Evolutionary conservation across 64 coral and sea anemone species (phyloP).

Genomic region (Catalaphyllia jardinei): DNA sequence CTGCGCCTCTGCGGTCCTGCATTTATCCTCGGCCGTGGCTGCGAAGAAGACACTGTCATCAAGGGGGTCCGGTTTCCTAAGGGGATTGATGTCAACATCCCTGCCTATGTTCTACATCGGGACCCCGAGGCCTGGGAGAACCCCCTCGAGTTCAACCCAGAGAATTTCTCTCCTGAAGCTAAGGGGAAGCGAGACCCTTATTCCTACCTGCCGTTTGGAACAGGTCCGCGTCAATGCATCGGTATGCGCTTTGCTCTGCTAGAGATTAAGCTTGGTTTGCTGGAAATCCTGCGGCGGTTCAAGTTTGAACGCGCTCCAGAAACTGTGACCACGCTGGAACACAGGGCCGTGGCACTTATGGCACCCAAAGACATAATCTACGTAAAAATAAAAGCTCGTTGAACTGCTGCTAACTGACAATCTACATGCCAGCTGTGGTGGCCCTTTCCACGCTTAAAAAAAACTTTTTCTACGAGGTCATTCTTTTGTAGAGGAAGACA

Average conservation of each 20-base stretch:
- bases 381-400: slow-evolving; percentile 63
- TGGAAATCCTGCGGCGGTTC: slow-evolving; percentile 61
- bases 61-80: slow-evolving; percentile 62
- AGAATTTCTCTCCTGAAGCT: slow-evolving; percentile 66
- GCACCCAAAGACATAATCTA: slow-evolving; percentile 54
- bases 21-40: slow-evolving; percentile 33
- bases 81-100: slow-evolving; percentile 71
- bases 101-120: slow-evolving; percentile 66
- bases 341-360: slow-evolving; percentile 56
- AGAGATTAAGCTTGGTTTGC: slow-evolving; percentile 67
- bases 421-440: too few species aligned
- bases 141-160: slow-evolving; percentile 72
- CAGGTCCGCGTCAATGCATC: slow-evolving; percentile 76
- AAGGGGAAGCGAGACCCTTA: slow-evolving; percentile 76
- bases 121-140: slow-evolving; percentile 80
- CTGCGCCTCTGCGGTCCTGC: slow-evolving; percentile 61
- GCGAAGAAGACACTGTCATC: slow-evolving; percentile 38
- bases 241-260: slow-evolving; percentile 77
- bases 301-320: slow-evolving; percentile 69
- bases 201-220: slow-evolving; percentile 80
- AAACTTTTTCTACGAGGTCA: too few species aligned
- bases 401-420: not conserved
- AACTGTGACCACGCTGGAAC: slow-evolving; percentile 57
- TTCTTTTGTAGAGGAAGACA: too few species aligned
- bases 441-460: too few species aligned